A percentile compares a stretch with the other conserved stretches of the same genome.
Conservation (phyloP, 1,140 invertebrate genomes). For the Cecropterus lyciades region DNA sequence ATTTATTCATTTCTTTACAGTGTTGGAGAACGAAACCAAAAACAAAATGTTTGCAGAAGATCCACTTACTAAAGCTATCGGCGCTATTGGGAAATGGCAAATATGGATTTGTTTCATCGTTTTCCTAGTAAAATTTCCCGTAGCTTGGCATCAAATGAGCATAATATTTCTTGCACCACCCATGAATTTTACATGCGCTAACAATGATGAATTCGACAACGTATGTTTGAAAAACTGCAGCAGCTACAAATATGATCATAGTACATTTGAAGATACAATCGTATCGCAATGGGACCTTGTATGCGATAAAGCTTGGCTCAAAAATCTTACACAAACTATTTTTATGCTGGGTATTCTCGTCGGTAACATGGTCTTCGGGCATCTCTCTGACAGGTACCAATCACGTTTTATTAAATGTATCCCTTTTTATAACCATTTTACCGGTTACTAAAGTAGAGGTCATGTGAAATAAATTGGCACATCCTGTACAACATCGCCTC, state of each 20-base stretch:
- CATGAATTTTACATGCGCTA: conserved; percentile 74
- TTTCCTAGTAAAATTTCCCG: conserved; percentile 88
- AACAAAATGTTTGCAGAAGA: conserved; percentile 59
- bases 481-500: conserved; percentile 51
- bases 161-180: conserved; percentile 88
- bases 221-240: conserved; percentile 81
- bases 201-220: conserved; percentile 65
- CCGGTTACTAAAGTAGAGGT: neutral
- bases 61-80: conserved; percentile 84
- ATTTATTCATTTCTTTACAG: no score
- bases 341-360: conserved; percentile 91
- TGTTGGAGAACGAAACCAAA: conserved; percentile 64
- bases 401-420: conserved; percentile 15
- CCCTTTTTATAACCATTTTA: conserved; percentile 2
- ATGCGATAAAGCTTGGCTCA: conserved; percentile 86
- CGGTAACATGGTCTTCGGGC: conserved; percentile 89
- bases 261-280: conserved; percentile 89
- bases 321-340: conserved; percentile 89
- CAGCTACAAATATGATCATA: conserved; percentile 85
- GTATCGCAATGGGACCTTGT: conserved; percentile 91
- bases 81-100: conserved; percentile 89
- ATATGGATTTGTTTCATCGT: conserved; percentile 87
- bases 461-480: conserved; percentile 56
- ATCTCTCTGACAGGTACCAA: conserved; percentile 89
- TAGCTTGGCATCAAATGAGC: conserved; percentile 89